These are phyloP conservation scores for Rotaria socialis DNA, from an alignment of 2,888 invertebrate genomes.

Conservation along the genomic window DNA sequence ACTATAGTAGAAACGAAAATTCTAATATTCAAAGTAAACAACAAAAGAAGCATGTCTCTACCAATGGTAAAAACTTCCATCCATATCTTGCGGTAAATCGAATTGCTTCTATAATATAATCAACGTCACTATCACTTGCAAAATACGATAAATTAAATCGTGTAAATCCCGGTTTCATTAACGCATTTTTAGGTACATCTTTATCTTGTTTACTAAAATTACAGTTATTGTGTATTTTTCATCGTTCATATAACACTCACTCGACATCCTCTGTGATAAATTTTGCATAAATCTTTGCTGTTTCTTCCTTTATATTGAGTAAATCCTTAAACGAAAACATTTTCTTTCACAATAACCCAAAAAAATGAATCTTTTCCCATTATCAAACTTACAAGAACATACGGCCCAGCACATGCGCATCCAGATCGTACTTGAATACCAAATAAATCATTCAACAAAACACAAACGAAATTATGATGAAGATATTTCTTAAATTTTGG, in stretches of 20 bases:
- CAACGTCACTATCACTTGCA: conserved; percentile 39
- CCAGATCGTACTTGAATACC: conserved; percentile 71
- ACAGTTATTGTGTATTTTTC: no score
- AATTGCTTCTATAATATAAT: conserved; percentile 44
- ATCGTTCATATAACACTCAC: background rate
- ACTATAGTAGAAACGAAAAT: background rate
- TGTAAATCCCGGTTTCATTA: conserved; percentile 41
- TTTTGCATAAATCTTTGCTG: background rate
- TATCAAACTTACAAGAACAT: background rate
- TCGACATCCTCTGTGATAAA: background rate
- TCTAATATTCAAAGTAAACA: no score
- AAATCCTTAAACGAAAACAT: no score
- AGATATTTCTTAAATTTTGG: conserved; percentile 67
- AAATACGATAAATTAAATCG: conserved; percentile 42
- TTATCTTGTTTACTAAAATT: background rate
- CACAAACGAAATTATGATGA: conserved; percentile 81
- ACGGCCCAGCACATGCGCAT: conserved; percentile 71
- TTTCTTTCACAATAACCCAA: no score
- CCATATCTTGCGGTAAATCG: conserved; percentile 40
- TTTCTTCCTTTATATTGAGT: background rate
- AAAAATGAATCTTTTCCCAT: no score
- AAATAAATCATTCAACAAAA: conserved; percentile 81
- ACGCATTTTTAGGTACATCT: background rate
- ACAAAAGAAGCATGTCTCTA: no score
- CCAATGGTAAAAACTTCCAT: conserved; percentile 41